phyloP scores from a whole-genome alignment of 2,888 invertebrate species.

The Branchellion lobata region DNA sequence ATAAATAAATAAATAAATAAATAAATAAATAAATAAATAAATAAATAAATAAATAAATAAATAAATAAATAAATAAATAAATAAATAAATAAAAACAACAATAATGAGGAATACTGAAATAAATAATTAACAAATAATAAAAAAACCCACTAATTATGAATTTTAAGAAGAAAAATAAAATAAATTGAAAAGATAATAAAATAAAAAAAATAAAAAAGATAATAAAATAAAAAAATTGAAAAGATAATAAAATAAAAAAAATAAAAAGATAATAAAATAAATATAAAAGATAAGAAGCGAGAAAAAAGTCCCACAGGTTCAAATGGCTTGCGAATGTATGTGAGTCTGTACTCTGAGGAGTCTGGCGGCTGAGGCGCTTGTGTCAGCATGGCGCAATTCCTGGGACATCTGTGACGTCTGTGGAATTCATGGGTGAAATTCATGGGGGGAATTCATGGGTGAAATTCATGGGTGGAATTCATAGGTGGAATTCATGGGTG shows the following conservation, averaged over 20 bases:
- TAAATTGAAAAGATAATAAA: neutral
- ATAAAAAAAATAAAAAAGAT: neutral
- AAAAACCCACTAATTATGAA: too few relatives aligned
- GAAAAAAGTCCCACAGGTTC: constrained; percentile 2
- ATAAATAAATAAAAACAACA: neutral
- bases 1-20: neutral
- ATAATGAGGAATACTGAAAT: too few relatives aligned
- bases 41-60: too few relatives aligned
- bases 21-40: too few relatives aligned
- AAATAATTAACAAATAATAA: too few relatives aligned
- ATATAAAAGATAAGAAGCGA: too few relatives aligned
- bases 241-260: neutral
- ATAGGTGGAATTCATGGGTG: constrained; percentile 19
- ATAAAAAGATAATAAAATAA: too few relatives aligned
- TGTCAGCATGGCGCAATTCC: constrained; percentile 12
- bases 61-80: too few relatives aligned
- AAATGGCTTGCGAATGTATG: constrained; percentile 23
- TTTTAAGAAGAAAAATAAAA: too few relatives aligned
- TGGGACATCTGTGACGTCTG: constrained; percentile 37
- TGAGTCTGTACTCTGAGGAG: constrained; percentile 27
- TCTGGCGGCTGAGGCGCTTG: neutral
- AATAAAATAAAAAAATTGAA: neutral
- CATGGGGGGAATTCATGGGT: neutral
- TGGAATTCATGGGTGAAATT: neutral
- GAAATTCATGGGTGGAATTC: constrained; percentile 10